These are phyloP conservation scores for Xenopus borealis DNA, from an alignment of 2,113 vertebrate species.

Conservation along the genomic window DNA sequence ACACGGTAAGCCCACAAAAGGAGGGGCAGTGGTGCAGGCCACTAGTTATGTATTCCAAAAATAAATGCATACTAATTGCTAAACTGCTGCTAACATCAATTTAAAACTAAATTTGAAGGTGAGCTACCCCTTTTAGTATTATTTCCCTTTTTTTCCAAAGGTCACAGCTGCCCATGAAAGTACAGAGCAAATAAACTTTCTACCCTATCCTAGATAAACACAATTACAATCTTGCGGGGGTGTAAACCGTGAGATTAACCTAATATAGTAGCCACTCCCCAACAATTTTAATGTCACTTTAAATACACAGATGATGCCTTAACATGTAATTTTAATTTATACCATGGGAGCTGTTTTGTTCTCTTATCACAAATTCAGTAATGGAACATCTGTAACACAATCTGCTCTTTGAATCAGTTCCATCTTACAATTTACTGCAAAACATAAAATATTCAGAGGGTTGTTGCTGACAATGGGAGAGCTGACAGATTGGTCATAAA, in stretches of 20 bases:
- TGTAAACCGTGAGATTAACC: background rate
- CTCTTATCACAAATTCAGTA: background rate
- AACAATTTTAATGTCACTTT: constrained; percentile 13
- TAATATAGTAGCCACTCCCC: background rate
- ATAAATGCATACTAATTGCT: too few species aligned
- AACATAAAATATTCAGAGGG: constrained; percentile 5
- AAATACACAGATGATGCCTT: background rate
- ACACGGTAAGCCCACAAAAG: too few species aligned
- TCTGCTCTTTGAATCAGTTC: constrained; percentile 7
- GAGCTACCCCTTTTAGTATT: too few species aligned
- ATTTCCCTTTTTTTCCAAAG: too few species aligned
- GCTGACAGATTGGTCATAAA: constrained; percentile 12
- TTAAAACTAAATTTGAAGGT: too few species aligned
- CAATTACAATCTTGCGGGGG: too few species aligned
- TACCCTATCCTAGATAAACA: too few species aligned
- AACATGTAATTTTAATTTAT: constrained; percentile 1
- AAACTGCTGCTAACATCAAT: too few species aligned
- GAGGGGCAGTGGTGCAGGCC: too few species aligned
- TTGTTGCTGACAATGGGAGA: background rate
- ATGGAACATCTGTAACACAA: constrained; percentile 26
- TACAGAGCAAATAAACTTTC: too few species aligned
- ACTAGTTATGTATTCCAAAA: too few species aligned
- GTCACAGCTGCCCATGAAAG: too few species aligned
- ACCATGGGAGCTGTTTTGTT: constrained; percentile 4
- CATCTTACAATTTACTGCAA: constrained; percentile 15